Evolutionary conservation across 2,797 vertebrate genomes (phyloP), one percentile per base, ranked within the genome.

Genomic region (Monodelphis domestica): DNA sequence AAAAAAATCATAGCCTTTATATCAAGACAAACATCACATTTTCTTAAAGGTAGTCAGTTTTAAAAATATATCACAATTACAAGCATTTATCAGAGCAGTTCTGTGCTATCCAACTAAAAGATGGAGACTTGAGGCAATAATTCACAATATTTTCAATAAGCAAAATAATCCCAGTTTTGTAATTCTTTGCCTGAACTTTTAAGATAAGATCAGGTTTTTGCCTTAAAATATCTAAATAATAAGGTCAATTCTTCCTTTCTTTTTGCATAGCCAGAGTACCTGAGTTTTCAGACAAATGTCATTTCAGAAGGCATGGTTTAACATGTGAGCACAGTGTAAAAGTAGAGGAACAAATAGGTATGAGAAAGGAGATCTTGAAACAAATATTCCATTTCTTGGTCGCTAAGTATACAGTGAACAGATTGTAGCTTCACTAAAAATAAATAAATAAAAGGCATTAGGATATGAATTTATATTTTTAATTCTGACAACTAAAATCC

Each of bases 401-500:
- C 91, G 90, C 93, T 53, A 96, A 53, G 21, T 59, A 93, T 54
- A n/a, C 38, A 53, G 87, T 59, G n/a, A 93, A 87, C 11, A 90
- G 84, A 90, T 45, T 91, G 54, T 21, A 28, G 50, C 70, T 90
- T 93, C 53, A 93, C n/a, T 88, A 92, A 95, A 91, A 93, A 11
- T 89, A 95, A 91, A 54, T 87, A 92, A n/a, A n/a, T n/a, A 51
- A 88, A 53, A 52, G 30, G 51, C 30, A 88, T 29, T 88, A 2
- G 38, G 30, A 88, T 53, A 88, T 51, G 28, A 88, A 51, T 88
- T 88, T 84, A 70, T 45, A 78, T 91, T 91, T 53, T 70, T 54
- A 91, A 91, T 55, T 45, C 54, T 30, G 88, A 14, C 45, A 87
- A 53, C 54, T 91, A 92, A 95, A 93, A 96, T 95, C 54, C 70